Percentiles rank a stretch among this genome's conserved stretches.
These are phyloP conservation scores for Morpho achilles DNA, from an alignment of 2,888 invertebrate species.

Conservation along the genomic window DNA sequence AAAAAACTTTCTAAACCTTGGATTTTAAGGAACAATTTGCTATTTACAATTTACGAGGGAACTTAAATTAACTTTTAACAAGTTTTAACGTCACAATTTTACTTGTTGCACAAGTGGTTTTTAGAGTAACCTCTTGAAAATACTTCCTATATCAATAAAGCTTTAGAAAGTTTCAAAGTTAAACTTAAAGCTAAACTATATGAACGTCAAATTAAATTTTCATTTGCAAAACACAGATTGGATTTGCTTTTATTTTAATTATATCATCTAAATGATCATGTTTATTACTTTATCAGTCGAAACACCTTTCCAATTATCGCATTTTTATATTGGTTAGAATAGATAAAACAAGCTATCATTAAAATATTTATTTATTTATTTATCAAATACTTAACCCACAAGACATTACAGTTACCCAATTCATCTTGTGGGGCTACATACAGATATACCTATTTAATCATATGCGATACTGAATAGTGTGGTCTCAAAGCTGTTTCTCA, in stretches of 20 bases:
- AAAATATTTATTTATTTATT: no score
- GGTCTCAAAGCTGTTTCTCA: constrained; percentile 14
- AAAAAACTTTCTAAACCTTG: background rate
- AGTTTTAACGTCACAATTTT: constrained; percentile 10
- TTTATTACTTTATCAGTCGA: no score
- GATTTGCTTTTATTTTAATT: no score
- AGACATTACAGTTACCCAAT: no score
- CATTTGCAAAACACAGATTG: no score
- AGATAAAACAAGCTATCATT: no score
- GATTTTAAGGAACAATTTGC: constrained; percentile 3
- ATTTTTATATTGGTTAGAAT: no score
- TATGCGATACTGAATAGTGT: background rate
- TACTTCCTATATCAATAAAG: constrained; percentile 21
- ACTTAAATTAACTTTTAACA: constrained; percentile 20
- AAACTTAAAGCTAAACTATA: constrained; percentile 10
- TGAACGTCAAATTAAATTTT: constrained; percentile 5
- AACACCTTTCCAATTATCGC: no score
- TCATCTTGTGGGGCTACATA: no score
- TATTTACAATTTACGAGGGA: constrained; percentile 10
- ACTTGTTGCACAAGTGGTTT: constrained; percentile 8
- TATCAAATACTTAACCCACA: no score
- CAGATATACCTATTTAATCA: no score
- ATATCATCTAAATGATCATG: no score
- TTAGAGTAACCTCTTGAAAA: constrained; percentile 13
- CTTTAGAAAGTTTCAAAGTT: constrained; percentile 8